phyloP scores from a whole-genome alignment of 30 jellyfish, hydroid and myxozoan genomes.

The Aurelia aurita complex sp. Pacific region DNA sequence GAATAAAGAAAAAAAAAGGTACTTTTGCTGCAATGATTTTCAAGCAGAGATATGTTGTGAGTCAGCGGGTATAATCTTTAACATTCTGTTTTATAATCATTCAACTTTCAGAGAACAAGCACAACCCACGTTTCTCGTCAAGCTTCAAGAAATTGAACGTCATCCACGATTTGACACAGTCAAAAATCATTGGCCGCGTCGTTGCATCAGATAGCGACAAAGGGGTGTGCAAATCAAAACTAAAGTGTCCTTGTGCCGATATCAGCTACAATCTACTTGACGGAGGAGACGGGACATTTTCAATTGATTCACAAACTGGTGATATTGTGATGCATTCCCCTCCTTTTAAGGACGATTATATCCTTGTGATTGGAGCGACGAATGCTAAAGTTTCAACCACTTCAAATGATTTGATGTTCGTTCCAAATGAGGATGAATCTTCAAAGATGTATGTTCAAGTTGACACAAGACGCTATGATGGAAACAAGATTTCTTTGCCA shows the following conservation, averaged over 20 bases:
- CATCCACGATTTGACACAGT: background rate
- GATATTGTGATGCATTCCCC: conserved; percentile 31
- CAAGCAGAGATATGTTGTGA: no score
- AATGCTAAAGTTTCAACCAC: background rate
- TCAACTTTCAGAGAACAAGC: conserved; percentile 15
- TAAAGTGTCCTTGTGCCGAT: conserved; percentile 67
- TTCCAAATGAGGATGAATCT: background rate
- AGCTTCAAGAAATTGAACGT: conserved; percentile 12
- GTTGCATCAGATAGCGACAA: conserved; percentile 52
- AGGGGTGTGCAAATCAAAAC: conserved; percentile 21
- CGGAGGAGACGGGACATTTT: conserved; percentile 52
- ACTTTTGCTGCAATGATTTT: no score
- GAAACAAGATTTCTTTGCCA: background rate
- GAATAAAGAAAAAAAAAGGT: no score
- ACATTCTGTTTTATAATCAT: no score
- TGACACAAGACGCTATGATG: conserved; percentile 36
- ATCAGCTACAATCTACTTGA: conserved; percentile 22
- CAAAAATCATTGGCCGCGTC: conserved; percentile 31
- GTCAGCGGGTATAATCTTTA: no score
- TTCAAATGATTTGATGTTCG: no score
- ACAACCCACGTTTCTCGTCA: conserved; percentile 13
- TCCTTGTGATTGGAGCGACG: conserved; percentile 51
- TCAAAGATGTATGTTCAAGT: conserved; percentile 27
- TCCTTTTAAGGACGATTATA: conserved; percentile 49
- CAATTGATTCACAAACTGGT: conserved; percentile 20